A percentile compares a stretch with the other conserved stretches of the same genome.
Conservation (phyloP, 2,113 vertebrate genomes). For the Triplophysa siluroides region DNA sequence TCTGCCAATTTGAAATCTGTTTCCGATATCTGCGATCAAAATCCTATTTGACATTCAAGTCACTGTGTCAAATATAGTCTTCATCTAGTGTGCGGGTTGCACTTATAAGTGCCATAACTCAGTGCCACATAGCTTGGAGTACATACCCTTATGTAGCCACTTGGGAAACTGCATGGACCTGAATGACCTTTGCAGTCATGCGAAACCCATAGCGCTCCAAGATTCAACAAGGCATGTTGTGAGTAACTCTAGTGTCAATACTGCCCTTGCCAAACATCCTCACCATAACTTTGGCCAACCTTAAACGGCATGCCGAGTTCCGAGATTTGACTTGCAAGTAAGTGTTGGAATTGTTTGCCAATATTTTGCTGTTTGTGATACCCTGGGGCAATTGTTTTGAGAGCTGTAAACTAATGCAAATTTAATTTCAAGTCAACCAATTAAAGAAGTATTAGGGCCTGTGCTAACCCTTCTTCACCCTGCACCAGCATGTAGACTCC, state of each 20-base stretch:
- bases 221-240: conserved; percentile 52
- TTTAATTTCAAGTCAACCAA: conserved; percentile 31
- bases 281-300: conserved; percentile 42
- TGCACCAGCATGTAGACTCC: background rate
- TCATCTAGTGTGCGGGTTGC: background rate
- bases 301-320: conserved; percentile 45
- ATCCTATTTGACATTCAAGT: background rate
- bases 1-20: background rate
- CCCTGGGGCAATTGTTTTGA: conserved; percentile 30
- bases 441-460: conserved; percentile 28
- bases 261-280: conserved; percentile 46
- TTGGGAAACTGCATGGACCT: conserved; percentile 37
- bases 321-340: conserved; percentile 33
- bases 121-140: conserved; percentile 28
- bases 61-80: background rate
- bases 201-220: conserved; percentile 40
- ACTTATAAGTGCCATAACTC: conserved; percentile 3
- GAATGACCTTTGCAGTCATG: conserved; percentile 45
- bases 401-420: conserved; percentile 35
- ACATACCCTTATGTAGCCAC: conserved; percentile 16
- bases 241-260: conserved; percentile 49
- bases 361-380: conserved; percentile 43
- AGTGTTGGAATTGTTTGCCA: conserved; percentile 36
- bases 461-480: conserved; percentile 29
- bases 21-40: background rate